A percentile compares a stretch with the other conserved stretches of the same genome.
These are phyloP conservation scores for Arrhamphus sclerolepis DNA, from an alignment of 2,797 vertebrate species.

Conservation along the genomic window DNA sequence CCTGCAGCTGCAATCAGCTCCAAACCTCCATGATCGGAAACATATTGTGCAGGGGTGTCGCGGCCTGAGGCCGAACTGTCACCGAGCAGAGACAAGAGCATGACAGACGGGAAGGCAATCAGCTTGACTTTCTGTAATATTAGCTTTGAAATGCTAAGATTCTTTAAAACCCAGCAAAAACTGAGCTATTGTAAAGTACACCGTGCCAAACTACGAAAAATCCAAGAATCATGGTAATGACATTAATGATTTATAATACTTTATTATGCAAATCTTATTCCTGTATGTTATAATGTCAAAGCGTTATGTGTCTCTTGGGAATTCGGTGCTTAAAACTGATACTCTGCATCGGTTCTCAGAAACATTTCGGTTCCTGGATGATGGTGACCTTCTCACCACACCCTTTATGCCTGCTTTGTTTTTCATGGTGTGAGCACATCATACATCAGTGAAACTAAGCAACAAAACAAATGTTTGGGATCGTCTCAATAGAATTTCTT, in stretches of 20 bases:
- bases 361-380: too few relatives aligned
- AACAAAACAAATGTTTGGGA: constrained; percentile 31
- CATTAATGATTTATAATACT: too few relatives aligned
- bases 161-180: not conserved
- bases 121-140: not conserved
- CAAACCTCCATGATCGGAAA: constrained; percentile 9
- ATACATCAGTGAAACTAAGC: constrained; percentile 21
- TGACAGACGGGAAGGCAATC: not conserved
- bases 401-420: constrained; percentile 2
- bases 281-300: too few relatives aligned
- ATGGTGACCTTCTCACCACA: not conserved
- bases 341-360: too few relatives aligned
- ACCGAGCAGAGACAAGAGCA: constrained; percentile 9
- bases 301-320: too few relatives aligned
- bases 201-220: too few relatives aligned
- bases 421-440: constrained; percentile 21
- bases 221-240: too few relatives aligned
- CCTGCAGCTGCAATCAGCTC: constrained; percentile 21
- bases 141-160: constrained; percentile 4
- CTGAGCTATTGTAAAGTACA: too few relatives aligned
- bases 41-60: constrained; percentile 16
- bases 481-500: not conserved
- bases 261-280: too few relatives aligned
- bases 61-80: constrained; percentile 12
- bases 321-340: too few relatives aligned